Base-by-base conservation (phyloP, 2,113 vertebrate genomes). In the Ochotona curzoniae region DNA sequence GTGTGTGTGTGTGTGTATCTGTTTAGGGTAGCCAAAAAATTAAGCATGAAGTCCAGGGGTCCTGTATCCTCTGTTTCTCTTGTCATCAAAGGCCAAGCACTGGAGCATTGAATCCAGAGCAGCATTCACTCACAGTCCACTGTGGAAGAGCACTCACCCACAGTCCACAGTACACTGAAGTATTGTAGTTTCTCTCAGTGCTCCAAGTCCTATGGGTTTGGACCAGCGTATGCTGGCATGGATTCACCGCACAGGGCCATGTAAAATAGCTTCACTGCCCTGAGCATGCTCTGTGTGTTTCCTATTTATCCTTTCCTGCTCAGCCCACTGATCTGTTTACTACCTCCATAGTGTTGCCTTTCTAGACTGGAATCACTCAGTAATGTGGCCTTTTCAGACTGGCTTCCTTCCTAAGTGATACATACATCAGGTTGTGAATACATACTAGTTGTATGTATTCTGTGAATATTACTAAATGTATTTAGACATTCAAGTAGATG, bases 401-500 rank as follows among this genome's bases (percentile, higher is more conserved):
- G 83, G 10, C 30, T 81, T 67, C 28, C 66, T 90, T 66, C 25
- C 30, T 44, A 44, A 44, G 38, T 44, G 38, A 6, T 44, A 44
- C 38, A 44, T 44, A 44, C 38, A 44, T 44, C 38, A 44, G 38
- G 38, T 44, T 44, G 38, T 44, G 38, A 44, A 44, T 44, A 44
- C 38, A 44, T 63, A 20, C 26, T 89, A 13, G 63, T 32, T 76
- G 49, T 30, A n/a, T 73, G 47, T 47, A 32, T 26, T 57, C 61
- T 82, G 14, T 28, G 51, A 26, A 66, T 49, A 63, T 14, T 74
- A 26, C 11, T 70, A 25, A 83, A 21, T 32, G 10, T 88, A 25
- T 66, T 74, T 74, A 90, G 85, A 54, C 87, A 69, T 78, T 23
- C 35, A 79, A 63, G 35, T 32, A 89, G 30, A 49, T 80, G 8